Evolutionary conservation across 2,113 vertebrate genomes (phyloP).

Genomic region (Ageneiosus marmoratus): DNA sequence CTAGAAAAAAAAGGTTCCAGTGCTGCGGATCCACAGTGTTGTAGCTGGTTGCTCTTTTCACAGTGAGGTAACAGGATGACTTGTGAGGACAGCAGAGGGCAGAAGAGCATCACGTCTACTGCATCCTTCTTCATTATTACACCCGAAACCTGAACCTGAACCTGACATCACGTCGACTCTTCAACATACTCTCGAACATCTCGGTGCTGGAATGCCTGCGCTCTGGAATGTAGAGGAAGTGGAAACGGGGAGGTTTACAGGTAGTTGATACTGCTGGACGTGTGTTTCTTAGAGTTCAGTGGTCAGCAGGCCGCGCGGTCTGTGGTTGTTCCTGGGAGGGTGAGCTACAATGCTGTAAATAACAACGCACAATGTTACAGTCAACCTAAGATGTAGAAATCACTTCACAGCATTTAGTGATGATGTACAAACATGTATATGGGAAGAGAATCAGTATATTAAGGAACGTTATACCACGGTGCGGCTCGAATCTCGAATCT

Average conservation of each 20-base stretch:
- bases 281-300: conserved; percentile 85
- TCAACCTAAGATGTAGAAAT: not conserved
- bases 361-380: not conserved
- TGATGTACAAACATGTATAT: not conserved
- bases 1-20: conserved; percentile 25
- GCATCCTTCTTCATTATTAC: not conserved
- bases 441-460: not conserved
- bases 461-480: not conserved
- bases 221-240: not conserved
- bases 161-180: not conserved
- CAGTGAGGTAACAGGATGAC: conserved; percentile 17
- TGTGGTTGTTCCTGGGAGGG: conserved; percentile 67
- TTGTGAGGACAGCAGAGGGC: conserved; percentile 27
- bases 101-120: not conserved
- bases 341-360: conserved; percentile 62
- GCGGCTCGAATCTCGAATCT: not conserved
- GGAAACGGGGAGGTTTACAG: not conserved
- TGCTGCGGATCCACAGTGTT: not conserved
- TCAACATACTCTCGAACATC: not conserved
- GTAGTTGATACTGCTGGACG: not conserved
- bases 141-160: not conserved
- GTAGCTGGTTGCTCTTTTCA: conserved; percentile 14
- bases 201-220: not conserved
- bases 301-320: conserved; percentile 86
- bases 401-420: not conserved